A percentile compares a stretch with the other conserved stretches of the same genome.
Evolutionary conservation across 2,888 invertebrate genomes (phyloP).

Genomic region (Pachliopta kotzebuea): DNA sequence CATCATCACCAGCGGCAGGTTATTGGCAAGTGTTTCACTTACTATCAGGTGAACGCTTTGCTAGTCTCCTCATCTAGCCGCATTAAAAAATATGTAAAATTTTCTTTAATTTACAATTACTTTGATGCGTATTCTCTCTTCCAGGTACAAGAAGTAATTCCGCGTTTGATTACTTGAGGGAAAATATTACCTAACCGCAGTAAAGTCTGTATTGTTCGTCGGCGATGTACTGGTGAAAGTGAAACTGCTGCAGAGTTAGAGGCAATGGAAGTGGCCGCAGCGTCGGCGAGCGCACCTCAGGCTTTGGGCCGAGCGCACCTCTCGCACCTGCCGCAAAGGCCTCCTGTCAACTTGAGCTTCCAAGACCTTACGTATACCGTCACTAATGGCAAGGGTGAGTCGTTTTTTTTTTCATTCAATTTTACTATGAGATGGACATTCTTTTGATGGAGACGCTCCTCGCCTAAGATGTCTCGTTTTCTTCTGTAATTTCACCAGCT

Average conservation of each 20-base stretch:
- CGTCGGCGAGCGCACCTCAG: slow-evolving; percentile 39
- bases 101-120: too few relatives aligned
- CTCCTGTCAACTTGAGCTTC: slow-evolving; percentile 91
- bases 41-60: too few relatives aligned
- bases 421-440: too few relatives aligned
- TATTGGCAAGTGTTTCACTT: too few relatives aligned
- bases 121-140: not conserved
- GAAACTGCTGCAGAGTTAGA: slow-evolving; percentile 17
- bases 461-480: too few relatives aligned
- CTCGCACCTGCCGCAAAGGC: slow-evolving; percentile 82
- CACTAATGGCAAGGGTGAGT: slow-evolving; percentile 82
- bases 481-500: too few relatives aligned
- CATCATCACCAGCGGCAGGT: too few relatives aligned
- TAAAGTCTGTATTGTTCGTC: not conserved
- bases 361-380: slow-evolving; percentile 91
- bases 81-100: too few relatives aligned
- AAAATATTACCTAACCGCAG: not conserved
- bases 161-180: not conserved
- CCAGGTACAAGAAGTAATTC: not conserved
- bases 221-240: slow-evolving; percentile 17
- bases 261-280: slow-evolving; percentile 41
- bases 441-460: too few relatives aligned
- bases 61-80: too few relatives aligned
- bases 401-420: too few relatives aligned
- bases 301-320: slow-evolving; percentile 61